A percentile compares a stretch with the other conserved stretches of the same genome.
Evolutionary conservation across 2,113 vertebrate genomes (phyloP).

Genomic region (Tauraco erythrolophus): DNA sequence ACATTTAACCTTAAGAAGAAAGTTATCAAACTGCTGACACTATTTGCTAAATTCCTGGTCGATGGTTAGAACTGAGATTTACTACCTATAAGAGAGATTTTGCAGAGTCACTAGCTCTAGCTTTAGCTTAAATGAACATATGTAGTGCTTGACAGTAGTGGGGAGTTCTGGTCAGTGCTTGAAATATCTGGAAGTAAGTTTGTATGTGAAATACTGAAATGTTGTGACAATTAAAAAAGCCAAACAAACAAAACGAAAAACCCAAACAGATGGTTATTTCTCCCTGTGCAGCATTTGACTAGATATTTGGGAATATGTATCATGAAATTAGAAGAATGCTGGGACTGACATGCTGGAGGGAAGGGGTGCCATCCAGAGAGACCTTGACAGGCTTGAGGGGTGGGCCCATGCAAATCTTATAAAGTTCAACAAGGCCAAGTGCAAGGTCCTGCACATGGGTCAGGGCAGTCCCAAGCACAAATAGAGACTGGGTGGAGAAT

Average conservation of each 20-base stretch:
- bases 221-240: not conserved
- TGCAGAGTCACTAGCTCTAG: not conserved
- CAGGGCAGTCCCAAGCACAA: too few species aligned
- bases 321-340: not conserved
- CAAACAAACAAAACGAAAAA: not conserved
- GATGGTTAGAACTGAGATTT: not conserved
- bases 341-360: too few species aligned
- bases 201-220: not conserved
- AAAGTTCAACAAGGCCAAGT: too few species aligned
- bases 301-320: not conserved
- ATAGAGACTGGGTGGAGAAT: too few species aligned
- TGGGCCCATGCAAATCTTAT: too few species aligned
- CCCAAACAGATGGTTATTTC: not conserved
- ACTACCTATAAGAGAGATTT: not conserved
- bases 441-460: too few species aligned
- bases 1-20: not conserved
- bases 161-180: not conserved
- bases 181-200: not conserved
- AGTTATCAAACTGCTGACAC: not conserved
- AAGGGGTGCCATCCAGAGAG: too few species aligned
- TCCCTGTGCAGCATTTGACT: not conserved
- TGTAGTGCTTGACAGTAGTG: not conserved
- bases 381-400: too few species aligned
- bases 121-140: not conserved
- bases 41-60: not conserved